Evolutionary conservation across 2,888 invertebrate species (phyloP), one percentile per base, ranked within the genome.

Genomic region (Belgica antarctica): DNA sequence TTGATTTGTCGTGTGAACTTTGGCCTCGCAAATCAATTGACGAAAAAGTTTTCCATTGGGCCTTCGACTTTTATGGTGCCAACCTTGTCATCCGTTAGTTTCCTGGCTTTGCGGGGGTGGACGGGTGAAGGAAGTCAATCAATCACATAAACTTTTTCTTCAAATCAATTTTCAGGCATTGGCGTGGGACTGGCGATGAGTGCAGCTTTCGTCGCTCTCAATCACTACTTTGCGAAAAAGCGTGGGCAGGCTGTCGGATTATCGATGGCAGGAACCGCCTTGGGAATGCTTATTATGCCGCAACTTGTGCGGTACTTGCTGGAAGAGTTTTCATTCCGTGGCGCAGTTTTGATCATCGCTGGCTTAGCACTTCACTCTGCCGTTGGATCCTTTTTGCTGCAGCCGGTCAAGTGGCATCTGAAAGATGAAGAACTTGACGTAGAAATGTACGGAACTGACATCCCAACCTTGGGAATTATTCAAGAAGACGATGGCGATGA

Each of bases 231-330:
- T 76, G 83, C 86, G 15, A 86, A 87, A 77, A 87, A 87, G 77
- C 85, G 90, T 22, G 90, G 90, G 0, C 90, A 90, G 77, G 90
- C 90, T 0, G 89, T 90, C 5, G 90, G 90, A 0, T 81, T 89
- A 24, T 89, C 90, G 0, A 87, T 90, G 85, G 90, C 90, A 0
- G 90, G 90, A 0, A 89, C 90, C 0, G 89, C 90, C 2, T 83
- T 90, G 74, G 90, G 90, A 2, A 85, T 90, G 82, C 86, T 90
- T 83, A 82, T 90, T 71, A 88, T 90, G 86, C 90, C 90, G 0
- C 90, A 90, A 76, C 82, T 88, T 71, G 87, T 89, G 72, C 83
- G 86, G 62, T 73, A 87, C 3, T 79, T 89, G 12, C 79, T 89
- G 5, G 84, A 84, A 61, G 82, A 81, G 71, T 89, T 83, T 75